Evolutionary conservation across 2,888 invertebrate species (phyloP).

Genomic region (Gordius sp.): DNA sequence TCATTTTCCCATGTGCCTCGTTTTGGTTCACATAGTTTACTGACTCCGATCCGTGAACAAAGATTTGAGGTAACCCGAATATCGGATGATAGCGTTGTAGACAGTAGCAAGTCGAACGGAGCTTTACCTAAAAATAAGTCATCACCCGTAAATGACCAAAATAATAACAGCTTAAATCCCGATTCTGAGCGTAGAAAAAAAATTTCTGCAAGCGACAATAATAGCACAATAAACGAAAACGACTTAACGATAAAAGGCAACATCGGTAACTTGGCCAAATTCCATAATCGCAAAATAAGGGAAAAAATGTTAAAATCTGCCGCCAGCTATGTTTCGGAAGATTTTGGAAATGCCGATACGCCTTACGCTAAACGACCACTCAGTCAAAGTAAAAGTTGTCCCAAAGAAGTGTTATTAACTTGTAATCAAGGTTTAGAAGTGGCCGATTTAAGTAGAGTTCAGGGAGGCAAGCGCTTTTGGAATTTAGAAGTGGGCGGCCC

Average conservation of each 20-base stretch:
- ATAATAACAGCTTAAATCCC: background rate
- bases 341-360: constrained; percentile 1
- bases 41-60: background rate
- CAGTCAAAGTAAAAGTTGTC: too few relatives aligned
- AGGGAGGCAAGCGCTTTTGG: too few relatives aligned
- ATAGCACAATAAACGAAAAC: constrained; percentile 14
- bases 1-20: too few relatives aligned
- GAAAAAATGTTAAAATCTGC: constrained; percentile 7
- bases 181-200: background rate
- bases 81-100: background rate
- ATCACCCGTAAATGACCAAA: too few relatives aligned
- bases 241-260: constrained; percentile 8
- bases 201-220: background rate
- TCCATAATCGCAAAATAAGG: background rate
- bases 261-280: constrained; percentile 1
- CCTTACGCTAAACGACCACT: background rate
- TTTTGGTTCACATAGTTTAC: background rate
- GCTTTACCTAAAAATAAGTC: too few relatives aligned
- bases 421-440: too few relatives aligned
- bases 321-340: background rate
- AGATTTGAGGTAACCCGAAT: background rate
- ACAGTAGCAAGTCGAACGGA: background rate
- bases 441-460: too few relatives aligned
- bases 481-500: too few relatives aligned
- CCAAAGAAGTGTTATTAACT: too few relatives aligned